Base-by-base conservation (phyloP, 2,888 invertebrate species). In the Andrena bicolor region DNA sequence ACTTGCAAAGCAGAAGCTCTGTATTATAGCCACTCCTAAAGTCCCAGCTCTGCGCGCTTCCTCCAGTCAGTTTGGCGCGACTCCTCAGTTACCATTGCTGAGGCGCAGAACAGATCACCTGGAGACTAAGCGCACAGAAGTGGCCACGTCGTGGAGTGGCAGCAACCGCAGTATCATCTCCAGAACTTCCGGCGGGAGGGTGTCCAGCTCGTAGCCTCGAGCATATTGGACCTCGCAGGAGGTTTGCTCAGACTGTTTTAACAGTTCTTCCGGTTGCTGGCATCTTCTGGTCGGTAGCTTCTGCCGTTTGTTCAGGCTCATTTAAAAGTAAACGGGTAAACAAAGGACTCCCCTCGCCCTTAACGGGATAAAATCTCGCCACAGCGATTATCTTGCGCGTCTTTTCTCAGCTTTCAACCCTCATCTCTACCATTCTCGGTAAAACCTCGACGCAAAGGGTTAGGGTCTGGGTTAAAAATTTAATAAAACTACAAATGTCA, bases 101-200 rank as follows among this genome's bases (percentile, higher is more conserved):
- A 41, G 16, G 23, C 60, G n/a, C 5, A 60, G 8, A n/a, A 13
- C 53, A 30, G 16, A 53, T 75, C 84, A 93, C 93, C 90, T 93
- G 76, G 93, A 93, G 35, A 93, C 92, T 32, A 93, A 85, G 35
- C 94, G 92, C 70, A 93, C 85, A 13, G 88, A 85, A 2, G 87
- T 84, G 10, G 93, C 90, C 8, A 93, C 90, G 8, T 92, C 91
- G 7, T 89, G 88, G 53, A 91, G 85, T 2, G 92, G 90, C 48
- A 93, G 71, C 20, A 92, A 84, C 4, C 90, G 87, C 5, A 93
- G 75, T 26, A 94, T 90, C 90, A 91, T 91, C 74, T 93, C 92
- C 61, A 93, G 83, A 23, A 94, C 88, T 87, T 94, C 94, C 7
- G 92, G 92, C 1, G 94, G 94, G 32, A 94, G 87, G 4, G 83